Conservation (phyloP, 2,888 invertebrate genomes). For the Dryobota labecula region DNA sequence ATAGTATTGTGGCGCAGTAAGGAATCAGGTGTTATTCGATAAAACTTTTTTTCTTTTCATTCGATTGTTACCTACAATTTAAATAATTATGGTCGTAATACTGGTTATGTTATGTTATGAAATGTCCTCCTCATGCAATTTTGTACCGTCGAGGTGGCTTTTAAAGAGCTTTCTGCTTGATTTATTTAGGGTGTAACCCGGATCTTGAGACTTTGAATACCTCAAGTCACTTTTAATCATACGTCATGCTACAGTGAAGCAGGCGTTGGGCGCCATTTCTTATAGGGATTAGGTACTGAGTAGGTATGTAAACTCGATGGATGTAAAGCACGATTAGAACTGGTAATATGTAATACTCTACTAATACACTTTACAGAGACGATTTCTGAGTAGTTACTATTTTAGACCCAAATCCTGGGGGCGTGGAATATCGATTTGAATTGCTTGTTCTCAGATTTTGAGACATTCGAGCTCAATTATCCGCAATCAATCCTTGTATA, state of each 20-base stretch:
- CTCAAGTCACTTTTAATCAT: slow-evolving; percentile 5
- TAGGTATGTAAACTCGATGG: neutral
- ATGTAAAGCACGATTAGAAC: slow-evolving; percentile 9
- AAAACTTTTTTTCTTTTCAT: slow-evolving; percentile 48
- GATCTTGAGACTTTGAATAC: slow-evolving; percentile 21
- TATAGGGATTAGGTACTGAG: neutral
- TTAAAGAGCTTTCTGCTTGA: slow-evolving; percentile 19
- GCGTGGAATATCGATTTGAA: slow-evolving; percentile 40
- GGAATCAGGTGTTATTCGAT: slow-evolving; percentile 70
- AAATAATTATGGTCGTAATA: slow-evolving; percentile 27
- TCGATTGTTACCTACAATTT: slow-evolving; percentile 54
- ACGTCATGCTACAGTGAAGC: neutral
- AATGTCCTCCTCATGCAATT: slow-evolving; percentile 18
- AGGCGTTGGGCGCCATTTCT: slow-evolving; percentile 10
- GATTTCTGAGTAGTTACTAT: slow-evolving; percentile 19
- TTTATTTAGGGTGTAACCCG: slow-evolving; percentile 7
- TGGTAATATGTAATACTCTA: slow-evolving; percentile 31
- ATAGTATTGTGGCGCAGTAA: slow-evolving; percentile 73
- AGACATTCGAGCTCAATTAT: slow-evolving; percentile 31
- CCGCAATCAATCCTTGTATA: slow-evolving; percentile 27
- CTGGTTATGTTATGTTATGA: slow-evolving; percentile 28
- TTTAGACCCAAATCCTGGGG: slow-evolving; percentile 33
- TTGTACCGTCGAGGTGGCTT: neutral
- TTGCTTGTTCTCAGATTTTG: slow-evolving; percentile 18
- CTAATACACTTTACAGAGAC: slow-evolving; percentile 11